phyloP scores from a whole-genome alignment of 1,140 invertebrate species.

The Drosophila kepulauana region DNA sequence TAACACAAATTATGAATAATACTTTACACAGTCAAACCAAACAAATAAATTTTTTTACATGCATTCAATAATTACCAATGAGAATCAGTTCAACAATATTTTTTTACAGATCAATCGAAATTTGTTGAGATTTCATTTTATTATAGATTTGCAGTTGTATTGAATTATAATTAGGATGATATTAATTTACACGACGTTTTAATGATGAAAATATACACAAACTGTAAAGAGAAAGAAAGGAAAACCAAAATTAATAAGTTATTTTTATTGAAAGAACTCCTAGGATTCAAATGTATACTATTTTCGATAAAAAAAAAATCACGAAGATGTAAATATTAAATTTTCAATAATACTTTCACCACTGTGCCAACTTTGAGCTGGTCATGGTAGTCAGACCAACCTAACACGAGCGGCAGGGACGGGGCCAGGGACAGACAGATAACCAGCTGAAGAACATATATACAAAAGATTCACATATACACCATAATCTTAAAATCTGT shows the following conservation, averaged over 20 bases:
- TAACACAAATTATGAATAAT: slow-evolving; percentile 79
- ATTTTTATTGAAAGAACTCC: not conserved
- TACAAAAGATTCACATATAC: slow-evolving; percentile 2
- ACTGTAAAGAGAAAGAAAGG: slow-evolving; percentile 70
- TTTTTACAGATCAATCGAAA: slow-evolving; percentile 66
- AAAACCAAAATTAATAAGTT: not conserved
- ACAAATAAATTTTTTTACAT: slow-evolving; percentile 56
- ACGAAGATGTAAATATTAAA: not conserved
- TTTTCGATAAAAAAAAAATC: no score
- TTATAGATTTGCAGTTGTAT: slow-evolving; percentile 37
- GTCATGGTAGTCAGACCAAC: slow-evolving; percentile 69
- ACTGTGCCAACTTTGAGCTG: slow-evolving; percentile 73
- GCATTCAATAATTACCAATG: slow-evolving; percentile 61
- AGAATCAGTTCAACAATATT: slow-evolving; percentile 62
- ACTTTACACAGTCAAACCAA: slow-evolving; percentile 74
- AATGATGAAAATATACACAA: slow-evolving; percentile 84
- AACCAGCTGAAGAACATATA: slow-evolving; percentile 49
- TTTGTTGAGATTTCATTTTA: slow-evolving; percentile 49
- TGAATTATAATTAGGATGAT: slow-evolving; percentile 80
- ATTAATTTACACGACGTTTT: slow-evolving; percentile 80
- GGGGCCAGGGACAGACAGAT: slow-evolving; percentile 35
- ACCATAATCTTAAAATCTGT: slow-evolving; percentile 53
- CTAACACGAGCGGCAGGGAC: slow-evolving; percentile 50
- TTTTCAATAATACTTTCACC: slow-evolving; percentile 17
- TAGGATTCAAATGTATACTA: no score